phyloP scores from a whole-genome alignment of 2,888 invertebrate genomes.

The Drosophila paucipuncta region DNA sequence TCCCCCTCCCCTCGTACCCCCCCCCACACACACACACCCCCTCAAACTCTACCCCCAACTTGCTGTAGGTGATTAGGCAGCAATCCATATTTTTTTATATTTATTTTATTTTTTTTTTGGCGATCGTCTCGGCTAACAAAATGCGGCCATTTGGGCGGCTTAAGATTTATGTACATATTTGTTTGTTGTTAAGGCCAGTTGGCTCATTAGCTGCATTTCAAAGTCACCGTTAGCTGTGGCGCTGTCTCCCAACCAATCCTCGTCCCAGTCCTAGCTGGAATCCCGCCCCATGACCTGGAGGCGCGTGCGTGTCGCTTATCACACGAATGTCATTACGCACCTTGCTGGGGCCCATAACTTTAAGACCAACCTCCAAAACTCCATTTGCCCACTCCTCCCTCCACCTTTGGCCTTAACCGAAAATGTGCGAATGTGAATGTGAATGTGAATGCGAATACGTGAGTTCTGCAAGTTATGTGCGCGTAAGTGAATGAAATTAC shows the following conservation, averaged over 20 bases:
- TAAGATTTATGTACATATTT: conserved; percentile 78
- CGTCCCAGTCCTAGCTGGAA: not conserved
- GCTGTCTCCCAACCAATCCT: not conserved
- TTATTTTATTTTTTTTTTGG: conserved; percentile 7
- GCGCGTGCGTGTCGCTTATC: conserved; percentile 78
- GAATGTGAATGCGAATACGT: conserved; percentile 76
- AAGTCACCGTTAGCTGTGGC: conserved; percentile 17
- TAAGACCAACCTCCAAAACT: conserved; percentile 28
- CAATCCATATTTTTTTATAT: conserved; percentile 65
- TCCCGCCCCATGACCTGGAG: conserved; percentile 49
- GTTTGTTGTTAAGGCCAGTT: conserved; percentile 39
- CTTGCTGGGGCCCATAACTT: conserved; percentile 66
- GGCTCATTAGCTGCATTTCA: conserved; percentile 78
- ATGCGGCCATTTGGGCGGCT: conserved; percentile 52
- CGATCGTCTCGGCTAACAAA: conserved; percentile 49
- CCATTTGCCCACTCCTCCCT: not conserved
- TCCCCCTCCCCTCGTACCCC: not conserved
- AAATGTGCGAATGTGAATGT: conserved; percentile 57
- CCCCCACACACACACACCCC: conserved; percentile 8
- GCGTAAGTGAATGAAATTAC: conserved; percentile 84
- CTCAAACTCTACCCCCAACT: not conserved
- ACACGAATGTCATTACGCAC: conserved; percentile 79
- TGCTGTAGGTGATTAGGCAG: conserved; percentile 75
- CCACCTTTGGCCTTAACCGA: conserved; percentile 17
- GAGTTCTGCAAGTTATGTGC: conserved; percentile 84